phyloP scores from a whole-genome alignment of 2,888 invertebrate genomes.

The Molorchus minor region DNA sequence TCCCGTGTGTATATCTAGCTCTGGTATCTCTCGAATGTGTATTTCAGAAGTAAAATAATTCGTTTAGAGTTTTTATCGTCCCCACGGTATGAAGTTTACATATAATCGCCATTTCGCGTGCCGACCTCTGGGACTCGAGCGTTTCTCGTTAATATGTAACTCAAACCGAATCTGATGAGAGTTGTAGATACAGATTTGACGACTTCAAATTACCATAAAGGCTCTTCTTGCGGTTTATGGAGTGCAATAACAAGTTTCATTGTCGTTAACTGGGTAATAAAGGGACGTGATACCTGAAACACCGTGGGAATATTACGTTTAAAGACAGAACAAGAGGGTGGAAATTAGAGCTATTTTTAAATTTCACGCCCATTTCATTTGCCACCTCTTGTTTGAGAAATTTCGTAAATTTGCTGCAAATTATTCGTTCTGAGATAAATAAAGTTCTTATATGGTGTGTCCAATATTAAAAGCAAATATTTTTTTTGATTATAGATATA shows the following conservation, averaged over 20 bases:
- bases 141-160: constrained; percentile 9
- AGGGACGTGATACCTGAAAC: background rate
- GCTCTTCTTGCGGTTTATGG: background rate
- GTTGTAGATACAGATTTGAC: constrained; percentile 4
- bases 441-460: too few species aligned
- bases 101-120: constrained; percentile 8
- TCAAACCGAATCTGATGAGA: constrained; percentile 4
- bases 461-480: too few species aligned
- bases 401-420: too few species aligned
- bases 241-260: background rate
- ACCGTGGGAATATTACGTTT: too few species aligned
- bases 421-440: too few species aligned
- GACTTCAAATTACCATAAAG: constrained; percentile 3
- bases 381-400: too few species aligned
- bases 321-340: too few species aligned
- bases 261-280: background rate
- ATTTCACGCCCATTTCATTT: too few species aligned
- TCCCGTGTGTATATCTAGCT: background rate
- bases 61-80: constrained; percentile 4
- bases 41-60: constrained; percentile 3
- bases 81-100: background rate
- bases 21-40: background rate
- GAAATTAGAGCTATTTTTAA: too few species aligned
- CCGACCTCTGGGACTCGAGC: background rate
- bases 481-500: too few species aligned